These are phyloP conservation scores for Neofelis nebulosa DNA, from an alignment of 2,113 vertebrate genomes.

Conservation along the genomic window DNA sequence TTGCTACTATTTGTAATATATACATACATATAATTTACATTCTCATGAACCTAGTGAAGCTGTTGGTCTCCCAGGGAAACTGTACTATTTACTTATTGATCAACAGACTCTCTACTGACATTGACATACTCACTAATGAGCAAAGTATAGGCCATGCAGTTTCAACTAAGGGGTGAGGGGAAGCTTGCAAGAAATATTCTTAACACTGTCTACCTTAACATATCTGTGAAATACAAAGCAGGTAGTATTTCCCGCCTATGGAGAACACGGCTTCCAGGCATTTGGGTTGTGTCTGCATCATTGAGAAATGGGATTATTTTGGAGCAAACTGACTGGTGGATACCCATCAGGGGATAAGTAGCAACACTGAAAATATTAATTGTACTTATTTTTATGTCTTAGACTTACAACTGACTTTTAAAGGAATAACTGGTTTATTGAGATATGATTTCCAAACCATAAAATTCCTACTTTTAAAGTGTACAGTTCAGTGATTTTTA, in stretches of 20 bases:
- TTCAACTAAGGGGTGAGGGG: not conserved
- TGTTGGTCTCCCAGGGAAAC: not conserved
- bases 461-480: not conserved
- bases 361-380: not conserved
- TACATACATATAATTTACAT: not conserved
- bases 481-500: not conserved
- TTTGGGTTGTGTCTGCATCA: not conserved
- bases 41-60: not conserved
- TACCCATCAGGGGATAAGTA: not conserved
- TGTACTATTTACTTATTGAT: constrained; percentile 6
- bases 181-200: not conserved
- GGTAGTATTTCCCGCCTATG: not conserved
- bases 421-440: not conserved
- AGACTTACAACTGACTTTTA: not conserved
- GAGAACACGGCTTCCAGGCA: not conserved
- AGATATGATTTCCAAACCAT: not conserved
- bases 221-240: not conserved
- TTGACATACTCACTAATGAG: not conserved
- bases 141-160: not conserved
- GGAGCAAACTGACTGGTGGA: not conserved
- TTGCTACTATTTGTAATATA: not conserved
- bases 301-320: not conserved
- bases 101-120: not conserved
- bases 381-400: not conserved
- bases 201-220: not conserved